Conservation (phyloP, 2,888 invertebrate genomes). For the Merodon equestris region DNA sequence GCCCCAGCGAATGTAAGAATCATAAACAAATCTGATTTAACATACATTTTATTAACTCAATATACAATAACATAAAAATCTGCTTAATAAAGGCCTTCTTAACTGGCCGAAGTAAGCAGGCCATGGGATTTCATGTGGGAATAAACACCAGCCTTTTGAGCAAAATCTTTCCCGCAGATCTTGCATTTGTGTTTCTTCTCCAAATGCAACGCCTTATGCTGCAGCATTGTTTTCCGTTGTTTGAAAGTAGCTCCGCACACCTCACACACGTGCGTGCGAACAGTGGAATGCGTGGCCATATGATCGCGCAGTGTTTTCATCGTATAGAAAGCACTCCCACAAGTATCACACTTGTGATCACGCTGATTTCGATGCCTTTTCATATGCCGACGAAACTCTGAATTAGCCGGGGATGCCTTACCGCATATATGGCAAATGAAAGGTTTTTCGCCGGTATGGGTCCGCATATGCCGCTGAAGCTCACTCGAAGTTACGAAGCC, state of each 20-base stretch:
- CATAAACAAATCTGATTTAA: too few relatives aligned
- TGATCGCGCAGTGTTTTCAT: conserved; percentile 42
- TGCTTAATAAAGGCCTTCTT: too few relatives aligned
- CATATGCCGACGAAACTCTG: conserved; percentile 47
- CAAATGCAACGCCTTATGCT: conserved; percentile 48
- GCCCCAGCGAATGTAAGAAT: too few relatives aligned
- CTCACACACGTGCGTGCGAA: conserved; percentile 51
- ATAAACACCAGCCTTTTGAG: conserved; percentile 52
- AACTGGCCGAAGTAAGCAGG: neutral
- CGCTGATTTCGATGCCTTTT: conserved; percentile 53
- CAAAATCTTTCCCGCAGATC: conserved; percentile 51
- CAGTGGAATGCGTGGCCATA: conserved; percentile 51
- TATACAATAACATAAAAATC: too few relatives aligned
- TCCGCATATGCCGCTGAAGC: conserved; percentile 43
- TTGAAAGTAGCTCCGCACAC: conserved; percentile 55
- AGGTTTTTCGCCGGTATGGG: conserved; percentile 48
- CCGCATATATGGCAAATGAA: conserved; percentile 56
- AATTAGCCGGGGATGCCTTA: conserved; percentile 17
- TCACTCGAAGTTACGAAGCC: conserved; percentile 55
- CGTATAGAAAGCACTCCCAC: conserved; percentile 44
- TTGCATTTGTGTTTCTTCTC: conserved; percentile 52
- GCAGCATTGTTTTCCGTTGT: conserved; percentile 40
- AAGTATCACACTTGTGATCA: conserved; percentile 53
- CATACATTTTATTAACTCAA: too few relatives aligned
- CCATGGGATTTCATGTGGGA: conserved; percentile 59